phyloP scores from a whole-genome alignment of 1,140 invertebrate genomes.

The Apocrypta bakeri region DNA sequence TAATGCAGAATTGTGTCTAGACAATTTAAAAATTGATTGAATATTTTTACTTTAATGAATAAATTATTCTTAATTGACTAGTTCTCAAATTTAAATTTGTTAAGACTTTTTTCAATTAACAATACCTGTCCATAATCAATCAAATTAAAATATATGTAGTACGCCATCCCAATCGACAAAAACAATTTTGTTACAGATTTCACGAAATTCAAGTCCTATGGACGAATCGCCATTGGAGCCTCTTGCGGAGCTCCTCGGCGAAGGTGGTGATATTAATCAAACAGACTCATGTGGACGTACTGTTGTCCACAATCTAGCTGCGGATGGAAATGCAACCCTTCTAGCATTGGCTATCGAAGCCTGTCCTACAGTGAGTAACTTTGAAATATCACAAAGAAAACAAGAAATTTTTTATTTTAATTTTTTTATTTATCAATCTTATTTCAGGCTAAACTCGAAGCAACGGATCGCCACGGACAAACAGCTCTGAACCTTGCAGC shows the following conservation, averaged over 20 bases:
- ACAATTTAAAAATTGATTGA: too few species aligned
- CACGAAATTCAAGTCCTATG: conserved; percentile 70
- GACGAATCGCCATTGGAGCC: conserved; percentile 71
- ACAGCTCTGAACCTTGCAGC: conserved; percentile 89
- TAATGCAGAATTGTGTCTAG: too few species aligned
- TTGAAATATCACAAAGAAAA: conserved; percentile 13
- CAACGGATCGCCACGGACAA: conserved; percentile 84
- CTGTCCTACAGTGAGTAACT: conserved; percentile 71
- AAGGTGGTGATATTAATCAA: conserved; percentile 72
- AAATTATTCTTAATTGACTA: too few species aligned
- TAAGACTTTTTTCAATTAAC: too few species aligned
- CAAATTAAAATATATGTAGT: too few species aligned
- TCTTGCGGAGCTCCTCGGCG: conserved; percentile 70
- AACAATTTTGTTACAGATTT: conserved; percentile 61
- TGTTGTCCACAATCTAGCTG: conserved; percentile 83
- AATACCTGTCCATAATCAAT: too few species aligned
- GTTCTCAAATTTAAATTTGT: too few species aligned
- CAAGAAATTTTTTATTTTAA: not conserved
- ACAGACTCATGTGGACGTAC: conserved; percentile 81
- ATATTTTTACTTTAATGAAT: too few species aligned
- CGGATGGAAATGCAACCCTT: conserved; percentile 82
- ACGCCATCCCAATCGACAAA: too few species aligned
- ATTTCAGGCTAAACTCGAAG: conserved; percentile 77
- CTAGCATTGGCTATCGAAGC: conserved; percentile 79
- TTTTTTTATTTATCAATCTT: not conserved